phyloP scores from a whole-genome alignment of 2,888 invertebrate genomes.

The Xestobium rufovillosum region DNA sequence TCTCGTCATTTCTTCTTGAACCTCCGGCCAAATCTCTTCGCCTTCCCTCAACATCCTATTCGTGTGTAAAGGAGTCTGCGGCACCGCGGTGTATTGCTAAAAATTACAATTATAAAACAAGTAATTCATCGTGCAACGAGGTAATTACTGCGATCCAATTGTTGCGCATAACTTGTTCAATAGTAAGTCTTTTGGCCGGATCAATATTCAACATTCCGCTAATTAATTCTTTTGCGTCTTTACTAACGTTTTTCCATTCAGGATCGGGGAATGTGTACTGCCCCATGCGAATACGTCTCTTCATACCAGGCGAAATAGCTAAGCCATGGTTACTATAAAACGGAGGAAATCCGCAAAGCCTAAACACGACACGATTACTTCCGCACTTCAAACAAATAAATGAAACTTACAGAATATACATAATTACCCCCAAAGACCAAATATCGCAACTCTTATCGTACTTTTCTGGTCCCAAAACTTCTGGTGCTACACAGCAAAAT shows the following conservation, averaged over 20 bases:
- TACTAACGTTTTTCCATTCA: slow-evolving; percentile 91
- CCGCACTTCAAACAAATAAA: background rate
- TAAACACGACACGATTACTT: slow-evolving; percentile 27
- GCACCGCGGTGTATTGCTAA: slow-evolving; percentile 70
- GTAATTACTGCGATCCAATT: slow-evolving; percentile 76
- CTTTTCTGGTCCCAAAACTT: slow-evolving; percentile 93
- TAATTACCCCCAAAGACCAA: slow-evolving; percentile 98
- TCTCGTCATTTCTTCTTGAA: slow-evolving; percentile 98
- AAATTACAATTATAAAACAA: slow-evolving; percentile 39
- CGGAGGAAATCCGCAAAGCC: slow-evolving; percentile 95
- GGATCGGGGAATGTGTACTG: slow-evolving; percentile 96
- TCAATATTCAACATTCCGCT: slow-evolving; percentile 91
- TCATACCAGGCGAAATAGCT: slow-evolving; percentile 99
- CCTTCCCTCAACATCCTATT: slow-evolving; percentile 83
- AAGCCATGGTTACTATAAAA: slow-evolving; percentile 97
- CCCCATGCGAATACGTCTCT: slow-evolving; percentile 88
- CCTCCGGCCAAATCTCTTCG: slow-evolving; percentile 91
- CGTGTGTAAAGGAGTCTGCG: slow-evolving; percentile 91
- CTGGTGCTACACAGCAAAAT: slow-evolving; percentile 40
- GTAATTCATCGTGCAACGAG: slow-evolving; percentile 3
- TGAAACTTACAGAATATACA: slow-evolving; percentile 85
- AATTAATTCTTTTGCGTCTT: slow-evolving; percentile 93
- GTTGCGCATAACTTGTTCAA: slow-evolving; percentile 83
- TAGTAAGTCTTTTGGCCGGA: slow-evolving; percentile 80
- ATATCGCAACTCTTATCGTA: slow-evolving; percentile 99